Conservation (phyloP, 2,113 vertebrate species). For the Prunella fulvescens region DNA sequence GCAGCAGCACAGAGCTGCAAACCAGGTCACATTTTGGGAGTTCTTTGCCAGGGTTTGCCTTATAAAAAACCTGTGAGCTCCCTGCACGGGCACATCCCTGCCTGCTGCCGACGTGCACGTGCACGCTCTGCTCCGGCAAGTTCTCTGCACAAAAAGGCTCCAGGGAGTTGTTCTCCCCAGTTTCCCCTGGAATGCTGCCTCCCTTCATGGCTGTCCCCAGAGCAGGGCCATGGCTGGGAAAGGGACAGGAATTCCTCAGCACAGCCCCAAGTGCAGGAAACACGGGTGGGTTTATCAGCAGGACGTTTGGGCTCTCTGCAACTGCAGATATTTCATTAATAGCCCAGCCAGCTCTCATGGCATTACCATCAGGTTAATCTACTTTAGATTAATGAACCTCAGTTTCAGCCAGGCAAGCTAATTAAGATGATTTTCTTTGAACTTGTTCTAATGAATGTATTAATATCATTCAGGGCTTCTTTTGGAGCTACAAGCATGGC, state of each 20-base stretch:
- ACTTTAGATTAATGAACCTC: conserved; percentile 63
- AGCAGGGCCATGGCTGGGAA: not conserved
- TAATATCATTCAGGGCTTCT: conserved; percentile 62
- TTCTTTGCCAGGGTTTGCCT: not conserved
- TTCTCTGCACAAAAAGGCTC: not conserved
- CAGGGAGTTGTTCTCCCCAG: not conserved
- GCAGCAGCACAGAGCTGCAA: not conserved
- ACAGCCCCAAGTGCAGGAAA: not conserved
- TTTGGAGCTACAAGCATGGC: conserved; percentile 59
- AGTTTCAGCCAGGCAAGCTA: conserved; percentile 66
- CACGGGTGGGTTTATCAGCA: not conserved
- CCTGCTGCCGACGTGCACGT: not conserved
- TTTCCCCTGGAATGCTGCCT: not conserved
- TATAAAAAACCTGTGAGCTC: not conserved
- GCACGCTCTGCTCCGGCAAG: conserved; percentile 12
- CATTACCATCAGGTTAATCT: conserved; percentile 64
- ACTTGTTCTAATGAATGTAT: conserved; percentile 66
- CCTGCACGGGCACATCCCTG: not conserved
- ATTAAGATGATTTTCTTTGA: conserved; percentile 70
- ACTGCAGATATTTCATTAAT: conserved; percentile 53
- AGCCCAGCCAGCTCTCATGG: conserved; percentile 60
- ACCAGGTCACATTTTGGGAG: not conserved
- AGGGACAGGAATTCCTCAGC: not conserved
- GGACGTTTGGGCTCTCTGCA: conserved; percentile 50
- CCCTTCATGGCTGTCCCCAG: fast-evolving